Evolutionary conservation across 2,797 vertebrate species (phyloP).

Genomic region (Buceros bicornis): DNA sequence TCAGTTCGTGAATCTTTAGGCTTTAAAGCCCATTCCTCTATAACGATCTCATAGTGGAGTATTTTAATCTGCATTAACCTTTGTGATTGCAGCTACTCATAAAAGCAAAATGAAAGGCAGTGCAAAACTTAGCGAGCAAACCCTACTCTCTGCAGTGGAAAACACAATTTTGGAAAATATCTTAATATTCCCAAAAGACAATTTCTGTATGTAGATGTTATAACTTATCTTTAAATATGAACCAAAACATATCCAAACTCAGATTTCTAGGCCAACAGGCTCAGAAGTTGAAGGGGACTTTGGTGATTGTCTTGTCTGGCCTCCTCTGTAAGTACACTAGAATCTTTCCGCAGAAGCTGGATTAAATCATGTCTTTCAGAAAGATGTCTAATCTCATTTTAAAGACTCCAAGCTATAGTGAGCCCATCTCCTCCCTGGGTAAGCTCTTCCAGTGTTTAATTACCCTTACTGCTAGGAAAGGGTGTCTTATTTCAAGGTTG

Average conservation of each 20-base stretch:
- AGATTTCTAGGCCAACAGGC: not conserved
- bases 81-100: slow-evolving; percentile 17
- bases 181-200: not conserved
- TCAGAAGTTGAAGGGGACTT: not conserved
- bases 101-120: slow-evolving; percentile 3
- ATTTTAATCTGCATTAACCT: slow-evolving; percentile 48
- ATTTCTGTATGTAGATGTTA: not conserved
- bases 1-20: slow-evolving; percentile 32
- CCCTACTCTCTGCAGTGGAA: not conserved
- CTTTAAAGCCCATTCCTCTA: slow-evolving; percentile 24
- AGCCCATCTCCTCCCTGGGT: slow-evolving; percentile 37
- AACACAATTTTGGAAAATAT: not conserved
- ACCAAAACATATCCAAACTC: not conserved
- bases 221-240: slow-evolving; percentile 23
- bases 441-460: slow-evolving; percentile 55
- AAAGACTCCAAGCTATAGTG: slow-evolving; percentile 40
- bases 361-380: slow-evolving; percentile 42
- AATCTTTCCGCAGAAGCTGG: not conserved
- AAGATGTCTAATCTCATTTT: slow-evolving; percentile 51
- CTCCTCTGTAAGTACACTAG: not conserved
- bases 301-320: rapidly evolving
- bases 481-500: slow-evolving; percentile 62
- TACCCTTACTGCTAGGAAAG: slow-evolving; percentile 50
- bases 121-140: not conserved
- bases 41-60: not conserved